These are phyloP conservation scores for Chromoteleia sp. DNA, from an alignment of 2,888 invertebrate species.

Conservation along the genomic window DNA sequence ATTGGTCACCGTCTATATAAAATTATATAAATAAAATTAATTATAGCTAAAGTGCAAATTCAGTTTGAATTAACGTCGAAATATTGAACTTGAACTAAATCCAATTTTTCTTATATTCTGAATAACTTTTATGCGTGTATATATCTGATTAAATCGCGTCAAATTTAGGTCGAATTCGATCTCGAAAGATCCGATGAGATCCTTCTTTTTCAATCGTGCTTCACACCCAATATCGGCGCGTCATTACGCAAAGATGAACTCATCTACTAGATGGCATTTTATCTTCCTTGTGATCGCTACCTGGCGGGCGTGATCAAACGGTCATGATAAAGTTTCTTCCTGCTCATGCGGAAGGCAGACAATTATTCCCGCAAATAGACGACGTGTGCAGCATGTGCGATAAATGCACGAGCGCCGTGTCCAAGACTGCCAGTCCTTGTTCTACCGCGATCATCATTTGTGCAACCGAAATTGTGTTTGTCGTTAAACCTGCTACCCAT, in stretches of 20 bases:
- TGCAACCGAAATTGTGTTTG: slow-evolving; percentile 44
- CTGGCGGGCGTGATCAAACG: slow-evolving; percentile 42
- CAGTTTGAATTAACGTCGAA: no score
- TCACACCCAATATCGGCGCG: slow-evolving; percentile 4
- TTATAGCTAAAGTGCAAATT: no score
- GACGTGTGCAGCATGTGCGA: slow-evolving; percentile 54
- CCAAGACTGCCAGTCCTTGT: slow-evolving; percentile 57
- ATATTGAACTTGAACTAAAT: background rate
- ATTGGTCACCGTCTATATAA: no score
- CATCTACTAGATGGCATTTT: slow-evolving; percentile 9
- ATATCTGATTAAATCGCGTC: background rate
- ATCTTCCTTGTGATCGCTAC: slow-evolving; percentile 26
- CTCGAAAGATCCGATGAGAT: slow-evolving; percentile 4
- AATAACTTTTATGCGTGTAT: no score
- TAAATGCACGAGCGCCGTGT: slow-evolving; percentile 43
- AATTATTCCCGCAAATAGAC: slow-evolving; percentile 57
- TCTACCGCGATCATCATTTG: slow-evolving; percentile 58
- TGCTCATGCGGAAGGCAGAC: slow-evolving; percentile 49
- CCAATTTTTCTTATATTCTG: no score
- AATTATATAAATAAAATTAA: no score
- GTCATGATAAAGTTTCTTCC: slow-evolving; percentile 55
- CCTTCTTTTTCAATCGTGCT: background rate
- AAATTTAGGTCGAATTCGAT: slow-evolving; percentile 1
- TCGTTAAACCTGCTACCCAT: slow-evolving; percentile 38
- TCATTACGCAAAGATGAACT: slow-evolving; percentile 17